Percentiles rank a stretch among this genome's conserved stretches.
These are phyloP conservation scores for Sterrhoptilus dennistouni DNA, from an alignment of 2,113 vertebrate genomes.

Conservation along the genomic window DNA sequence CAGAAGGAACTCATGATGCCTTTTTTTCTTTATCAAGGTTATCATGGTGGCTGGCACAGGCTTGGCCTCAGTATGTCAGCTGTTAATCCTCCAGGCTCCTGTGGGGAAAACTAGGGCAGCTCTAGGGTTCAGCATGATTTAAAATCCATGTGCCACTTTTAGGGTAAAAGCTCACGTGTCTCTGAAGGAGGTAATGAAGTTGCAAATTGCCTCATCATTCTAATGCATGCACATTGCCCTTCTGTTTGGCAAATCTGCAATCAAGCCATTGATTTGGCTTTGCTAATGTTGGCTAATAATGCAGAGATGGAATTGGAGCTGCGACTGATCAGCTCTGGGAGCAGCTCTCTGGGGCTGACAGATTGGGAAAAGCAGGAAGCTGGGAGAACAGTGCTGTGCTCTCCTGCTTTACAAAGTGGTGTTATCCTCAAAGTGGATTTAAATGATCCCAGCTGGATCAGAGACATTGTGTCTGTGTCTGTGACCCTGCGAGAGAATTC, in stretches of 20 bases:
- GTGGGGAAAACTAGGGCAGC: background rate
- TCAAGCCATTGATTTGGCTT: conserved; percentile 23
- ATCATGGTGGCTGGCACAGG: fast-evolving
- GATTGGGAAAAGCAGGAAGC: background rate
- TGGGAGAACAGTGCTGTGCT: background rate
- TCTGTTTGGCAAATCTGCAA: conserved; percentile 39
- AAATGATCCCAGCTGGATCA: background rate
- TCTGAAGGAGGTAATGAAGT: conserved; percentile 14
- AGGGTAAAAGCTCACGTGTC: background rate
- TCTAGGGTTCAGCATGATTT: background rate
- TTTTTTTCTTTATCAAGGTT: background rate
- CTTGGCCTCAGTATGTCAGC: background rate
- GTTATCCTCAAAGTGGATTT: background rate
- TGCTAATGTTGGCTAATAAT: background rate
- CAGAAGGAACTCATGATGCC: background rate
- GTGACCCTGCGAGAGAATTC: background rate
- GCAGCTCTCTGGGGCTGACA: background rate
- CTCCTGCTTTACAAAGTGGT: background rate
- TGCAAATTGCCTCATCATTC: conserved; percentile 42
- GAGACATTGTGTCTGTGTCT: background rate
- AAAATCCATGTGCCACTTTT: background rate
- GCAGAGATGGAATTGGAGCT: background rate
- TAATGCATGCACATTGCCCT: conserved; percentile 15
- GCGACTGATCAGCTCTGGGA: background rate
- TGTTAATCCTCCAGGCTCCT: background rate